Evolutionary conservation across 92 coral and sea anemone genomes (phyloP), one percentile per base, ranked within the genome.

Genomic region (Palythoa grandis): DNA sequence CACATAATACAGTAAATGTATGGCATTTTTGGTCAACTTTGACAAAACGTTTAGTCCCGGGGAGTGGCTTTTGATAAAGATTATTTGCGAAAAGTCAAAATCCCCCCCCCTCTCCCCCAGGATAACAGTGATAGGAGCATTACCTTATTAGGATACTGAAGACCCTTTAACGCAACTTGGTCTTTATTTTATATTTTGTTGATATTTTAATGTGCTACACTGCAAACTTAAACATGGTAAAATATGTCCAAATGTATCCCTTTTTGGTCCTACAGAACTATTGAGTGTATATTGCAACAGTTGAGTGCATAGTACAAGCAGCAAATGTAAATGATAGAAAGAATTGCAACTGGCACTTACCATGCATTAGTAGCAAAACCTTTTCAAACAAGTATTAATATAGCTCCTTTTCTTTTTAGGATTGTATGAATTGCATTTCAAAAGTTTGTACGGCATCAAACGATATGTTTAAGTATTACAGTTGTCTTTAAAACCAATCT

Each of bases 401-500:
- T 68, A 68, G 72, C 72, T 68, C 72, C 72, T 68, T 67, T 67
- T 60, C 67, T 60, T 67, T 67, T 67, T 22, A 67, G 72, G 72
- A 67, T 23, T 67, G 72, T 67, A 67, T 67, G 72, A 67, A 67
- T 67, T 67, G 72, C 72, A 67, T 67, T 67, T 67, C 72, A 67
- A 67, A 56, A 65, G 72, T 67, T 23, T 67, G 72, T 67, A 67
- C 72, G 23, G 72, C 72, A 67, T 67, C 72, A 67, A 67, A 67
- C 72, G 72, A 67, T 24, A 68, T 68, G 72, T 68, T 68, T 68
- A 68, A 68, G 24, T 43, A 68, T 68, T 68, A 24, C 40, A 68
- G 72, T 66, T 66, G 71, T 66, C 71, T 66, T 66, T 22, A 20
- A 66, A 66, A 66, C 35, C 71, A 66, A 66, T 66, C 71, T 66